Base-by-base conservation (phyloP, 2,888 invertebrate species). In the Notocelia uddmanniana region DNA sequence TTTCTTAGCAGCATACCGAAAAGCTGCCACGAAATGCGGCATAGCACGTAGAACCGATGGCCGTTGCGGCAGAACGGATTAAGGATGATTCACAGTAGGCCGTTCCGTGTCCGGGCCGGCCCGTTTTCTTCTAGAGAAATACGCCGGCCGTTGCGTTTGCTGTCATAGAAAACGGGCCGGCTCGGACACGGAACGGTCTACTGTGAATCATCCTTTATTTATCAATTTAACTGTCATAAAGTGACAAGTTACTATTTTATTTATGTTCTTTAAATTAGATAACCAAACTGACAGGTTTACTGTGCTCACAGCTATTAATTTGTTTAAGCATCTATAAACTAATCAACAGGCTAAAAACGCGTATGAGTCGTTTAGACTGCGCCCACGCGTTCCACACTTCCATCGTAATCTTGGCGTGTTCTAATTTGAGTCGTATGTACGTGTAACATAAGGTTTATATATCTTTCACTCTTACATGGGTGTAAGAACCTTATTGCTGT, bases 301-400 rank as follows among this genome's bases (percentile, higher is more conserved):
- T 10, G 2, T 8, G 18, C 19, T 48, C 13, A 62, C 13, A 50
- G 31, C 23, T 50, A 48, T 31, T 11, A 60, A 48, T 48, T 60
- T 62, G 18, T 50, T 8, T 34, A 19, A 59, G 9, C 18, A 45
- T 48, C 48, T 26, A 50, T 62, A 62, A 62, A 62, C 19, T 31
- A 62, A 26, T 62, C 62, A 62, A 19, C 13, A 15, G 26, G 18
- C 26, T 31, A 48, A 50, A 62, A 62, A 62, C 48, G 62, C 15
- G 45, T 31, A 55, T 59, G 21, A 21, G 21, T 59, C 19, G 21
- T 37, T 50, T 62, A n/a, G 26, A 1, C 13, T 31, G 48, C 62
- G 19, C 62, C 48, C 18, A 62, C 62, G 18, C 60, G n/a, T 21
- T 15, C 21, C 3, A n/a, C 59, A 21, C 19, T 45, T 45, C n/a